Evolutionary conservation across 2,888 invertebrate species (phyloP).

Genomic region (Rhagonycha lutea): DNA sequence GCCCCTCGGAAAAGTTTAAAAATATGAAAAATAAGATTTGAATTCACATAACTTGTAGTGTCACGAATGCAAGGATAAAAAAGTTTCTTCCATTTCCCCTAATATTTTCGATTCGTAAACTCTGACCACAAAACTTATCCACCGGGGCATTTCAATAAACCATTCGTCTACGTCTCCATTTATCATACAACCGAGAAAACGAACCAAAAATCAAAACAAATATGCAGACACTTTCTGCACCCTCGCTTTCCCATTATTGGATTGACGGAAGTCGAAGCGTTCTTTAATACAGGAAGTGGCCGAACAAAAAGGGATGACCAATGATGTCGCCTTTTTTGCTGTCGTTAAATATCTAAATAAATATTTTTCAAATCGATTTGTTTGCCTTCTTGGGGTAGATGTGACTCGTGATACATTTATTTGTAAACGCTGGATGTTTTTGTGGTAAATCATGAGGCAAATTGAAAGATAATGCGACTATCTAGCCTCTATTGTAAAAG

Average conservation of each 20-base stretch:
- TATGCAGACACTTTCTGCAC: constrained; percentile 52
- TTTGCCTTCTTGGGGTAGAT: constrained; percentile 25
- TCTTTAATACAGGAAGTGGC: constrained; percentile 45
- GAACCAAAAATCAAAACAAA: constrained; percentile 53
- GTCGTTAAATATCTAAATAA: constrained; percentile 44
- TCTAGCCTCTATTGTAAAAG: not conserved
- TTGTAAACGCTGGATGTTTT: constrained; percentile 17
- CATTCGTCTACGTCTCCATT: constrained; percentile 51
- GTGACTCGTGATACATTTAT: constrained; percentile 29
- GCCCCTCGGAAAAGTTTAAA: not conserved
- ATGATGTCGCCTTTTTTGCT: constrained; percentile 41
- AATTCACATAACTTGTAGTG: constrained; percentile 24
- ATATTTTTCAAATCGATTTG: constrained; percentile 42
- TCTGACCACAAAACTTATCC: constrained; percentile 44
- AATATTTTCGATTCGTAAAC: constrained; percentile 29
- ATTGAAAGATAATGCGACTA: constrained; percentile 10
- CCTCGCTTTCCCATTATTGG: constrained; percentile 44
- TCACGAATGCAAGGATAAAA: constrained; percentile 27
- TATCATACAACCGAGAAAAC: constrained; percentile 48
- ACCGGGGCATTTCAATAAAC: constrained; percentile 53
- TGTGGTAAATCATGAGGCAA: constrained; percentile 28
- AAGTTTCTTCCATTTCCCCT: constrained; percentile 17
- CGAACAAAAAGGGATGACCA: constrained; percentile 45
- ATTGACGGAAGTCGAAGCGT: constrained; percentile 46
- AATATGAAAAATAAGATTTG: constrained; percentile 12